Conservation (phyloP, 2,113 vertebrate genomes). For the zebrafish (Danio rerio) region DNA sequence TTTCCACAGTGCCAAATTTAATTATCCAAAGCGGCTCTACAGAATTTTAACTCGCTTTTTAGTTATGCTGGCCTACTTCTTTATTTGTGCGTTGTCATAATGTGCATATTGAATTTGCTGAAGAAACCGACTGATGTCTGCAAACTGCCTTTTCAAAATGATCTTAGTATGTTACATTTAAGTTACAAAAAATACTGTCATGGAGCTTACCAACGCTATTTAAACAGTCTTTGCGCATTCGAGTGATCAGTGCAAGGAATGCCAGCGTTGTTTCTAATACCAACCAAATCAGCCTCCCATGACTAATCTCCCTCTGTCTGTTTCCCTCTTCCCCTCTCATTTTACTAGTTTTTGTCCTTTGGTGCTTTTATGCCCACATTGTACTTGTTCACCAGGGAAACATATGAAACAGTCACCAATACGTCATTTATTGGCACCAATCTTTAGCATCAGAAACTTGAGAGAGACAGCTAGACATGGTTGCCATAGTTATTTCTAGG, state of each 20-base stretch:
- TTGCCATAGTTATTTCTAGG: not conserved
- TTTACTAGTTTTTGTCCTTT: not conserved
- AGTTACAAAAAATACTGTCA: not conserved
- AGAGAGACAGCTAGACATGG: not conserved
- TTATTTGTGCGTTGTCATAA: not conserved
- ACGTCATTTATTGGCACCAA: not conserved
- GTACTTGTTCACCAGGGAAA: too few relatives aligned
- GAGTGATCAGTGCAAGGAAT: constrained; percentile 41
- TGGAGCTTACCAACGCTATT: constrained; percentile 17
- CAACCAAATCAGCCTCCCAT: constrained; percentile 37
- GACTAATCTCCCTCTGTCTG: constrained; percentile 32
- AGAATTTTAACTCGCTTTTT: constrained; percentile 61
- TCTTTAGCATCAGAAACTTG: not conserved
- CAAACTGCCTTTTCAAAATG: not conserved
- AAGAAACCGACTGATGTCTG: not conserved
- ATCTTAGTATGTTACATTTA: constrained; percentile 30
- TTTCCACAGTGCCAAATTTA: constrained; percentile 63
- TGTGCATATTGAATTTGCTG: not conserved
- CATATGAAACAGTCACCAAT: not conserved
- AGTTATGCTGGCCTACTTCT: not conserved
- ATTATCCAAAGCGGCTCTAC: constrained; percentile 58
- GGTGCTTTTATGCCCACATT: not conserved
- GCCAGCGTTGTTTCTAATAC: constrained; percentile 29
- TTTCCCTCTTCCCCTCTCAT: constrained; percentile 10
- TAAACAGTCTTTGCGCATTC: constrained; percentile 3